A percentile compares a stretch with the other conserved stretches of the same genome.
These are phyloP conservation scores for Acestrorhynchus altus DNA, from an alignment of 2,797 vertebrate species.

Conservation along the genomic window DNA sequence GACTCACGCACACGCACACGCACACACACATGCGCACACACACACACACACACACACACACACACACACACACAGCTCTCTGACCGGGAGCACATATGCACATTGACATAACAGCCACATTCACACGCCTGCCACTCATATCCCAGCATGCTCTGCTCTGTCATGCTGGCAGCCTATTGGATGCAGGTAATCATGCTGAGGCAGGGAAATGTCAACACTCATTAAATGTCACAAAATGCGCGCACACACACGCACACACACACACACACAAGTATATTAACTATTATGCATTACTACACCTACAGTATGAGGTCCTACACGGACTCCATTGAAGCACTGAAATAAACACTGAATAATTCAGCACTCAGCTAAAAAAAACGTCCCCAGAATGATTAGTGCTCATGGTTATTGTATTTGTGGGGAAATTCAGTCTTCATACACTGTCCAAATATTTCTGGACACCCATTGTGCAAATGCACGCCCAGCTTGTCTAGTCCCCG, in stretches of 20 bases:
- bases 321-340: slow-evolving; percentile 1
- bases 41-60: slow-evolving; percentile 43
- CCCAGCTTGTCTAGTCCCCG: too few relatives aligned
- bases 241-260: slow-evolving; percentile 55
- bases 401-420: too few relatives aligned
- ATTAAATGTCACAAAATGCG: slow-evolving; percentile 66
- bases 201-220: slow-evolving; percentile 79
- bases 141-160: slow-evolving; percentile 67
- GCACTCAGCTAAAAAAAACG: too few relatives aligned
- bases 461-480: too few relatives aligned
- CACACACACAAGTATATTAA: slow-evolving; percentile 43
- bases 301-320: slow-evolving; percentile 7
- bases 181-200: slow-evolving; percentile 71
- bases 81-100: slow-evolving; percentile 36
- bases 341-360: background rate
- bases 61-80: slow-evolving; percentile 11
- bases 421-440: too few relatives aligned
- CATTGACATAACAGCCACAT: slow-evolving; percentile 46
- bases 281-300: background rate
- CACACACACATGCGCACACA: slow-evolving; percentile 27
- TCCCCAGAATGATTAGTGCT: too few relatives aligned
- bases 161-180: slow-evolving; percentile 67
- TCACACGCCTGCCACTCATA: slow-evolving; percentile 36
- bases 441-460: too few relatives aligned
- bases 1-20: slow-evolving; percentile 19